Conservation (phyloP, 2,113 vertebrate species). For the Telmatochromis brachygnathus region DNA sequence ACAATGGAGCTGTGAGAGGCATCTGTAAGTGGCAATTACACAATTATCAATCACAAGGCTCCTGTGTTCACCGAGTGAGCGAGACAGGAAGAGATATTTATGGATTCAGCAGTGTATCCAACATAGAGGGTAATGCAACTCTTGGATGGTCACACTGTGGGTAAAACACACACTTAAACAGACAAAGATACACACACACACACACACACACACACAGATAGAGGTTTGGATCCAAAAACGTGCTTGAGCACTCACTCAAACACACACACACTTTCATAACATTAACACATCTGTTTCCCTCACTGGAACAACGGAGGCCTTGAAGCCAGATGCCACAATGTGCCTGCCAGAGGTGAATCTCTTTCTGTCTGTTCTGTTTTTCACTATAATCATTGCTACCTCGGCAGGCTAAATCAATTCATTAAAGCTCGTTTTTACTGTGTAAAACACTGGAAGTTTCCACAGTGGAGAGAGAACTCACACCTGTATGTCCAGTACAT, state of each 20-base stretch:
- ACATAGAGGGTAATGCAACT: background rate
- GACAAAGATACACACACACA: background rate
- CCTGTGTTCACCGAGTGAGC: background rate
- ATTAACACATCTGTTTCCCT: conserved; percentile 16
- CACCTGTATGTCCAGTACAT: background rate
- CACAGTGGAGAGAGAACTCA: background rate
- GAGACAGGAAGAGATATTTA: conserved; percentile 1
- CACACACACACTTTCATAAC: background rate
- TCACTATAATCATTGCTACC: conserved; percentile 1
- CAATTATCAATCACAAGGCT: background rate
- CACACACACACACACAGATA: background rate
- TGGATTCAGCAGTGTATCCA: background rate
- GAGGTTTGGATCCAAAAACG: background rate
- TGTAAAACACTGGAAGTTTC: conserved; percentile 27
- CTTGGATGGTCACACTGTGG: background rate
- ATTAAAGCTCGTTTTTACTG: background rate
- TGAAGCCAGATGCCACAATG: background rate
- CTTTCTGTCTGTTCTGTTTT: background rate
- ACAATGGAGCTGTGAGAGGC: background rate
- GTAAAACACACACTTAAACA: background rate
- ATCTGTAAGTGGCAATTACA: background rate
- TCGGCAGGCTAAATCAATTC: conserved; percentile 25
- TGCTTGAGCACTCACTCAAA: background rate
- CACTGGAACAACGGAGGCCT: background rate
- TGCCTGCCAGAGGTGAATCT: background rate